A percentile compares a stretch with the other conserved stretches of the same genome.
These are phyloP conservation scores for Grammomys surdaster DNA, from an alignment of 2,113 vertebrate genomes.

Conservation along the genomic window DNA sequence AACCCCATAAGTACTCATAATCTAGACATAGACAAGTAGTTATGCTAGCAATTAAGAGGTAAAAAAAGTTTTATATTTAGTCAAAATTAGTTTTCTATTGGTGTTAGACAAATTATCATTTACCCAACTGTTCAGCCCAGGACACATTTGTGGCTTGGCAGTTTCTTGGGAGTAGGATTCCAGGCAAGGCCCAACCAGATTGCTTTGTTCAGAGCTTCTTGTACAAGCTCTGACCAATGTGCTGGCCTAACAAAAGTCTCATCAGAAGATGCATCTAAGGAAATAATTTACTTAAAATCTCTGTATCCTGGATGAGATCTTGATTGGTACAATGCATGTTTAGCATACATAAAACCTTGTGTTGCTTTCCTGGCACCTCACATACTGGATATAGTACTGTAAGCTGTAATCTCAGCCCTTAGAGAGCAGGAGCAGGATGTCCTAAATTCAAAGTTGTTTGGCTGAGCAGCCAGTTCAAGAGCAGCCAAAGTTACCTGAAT, in stretches of 20 bases:
- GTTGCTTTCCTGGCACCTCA: background rate
- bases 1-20: background rate
- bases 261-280: background rate
- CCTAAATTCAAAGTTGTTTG: background rate
- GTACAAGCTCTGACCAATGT: background rate
- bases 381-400: background rate
- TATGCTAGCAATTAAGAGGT: background rate
- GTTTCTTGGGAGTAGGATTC: background rate
- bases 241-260: fast-evolving
- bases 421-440: too few species aligned
- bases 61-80: background rate
- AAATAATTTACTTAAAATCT: background rate
- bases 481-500: too few species aligned
- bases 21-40: background rate
- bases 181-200: background rate
- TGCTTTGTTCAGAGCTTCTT: background rate
- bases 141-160: background rate
- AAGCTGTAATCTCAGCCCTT: background rate
- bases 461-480: background rate
- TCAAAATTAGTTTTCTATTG: background rate
- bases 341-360: background rate
- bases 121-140: background rate
- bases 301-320: background rate
- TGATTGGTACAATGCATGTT: background rate
- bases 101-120: background rate